phyloP scores from a whole-genome alignment of 2,113 vertebrate species.

The Tautogolabrus adspersus region DNA sequence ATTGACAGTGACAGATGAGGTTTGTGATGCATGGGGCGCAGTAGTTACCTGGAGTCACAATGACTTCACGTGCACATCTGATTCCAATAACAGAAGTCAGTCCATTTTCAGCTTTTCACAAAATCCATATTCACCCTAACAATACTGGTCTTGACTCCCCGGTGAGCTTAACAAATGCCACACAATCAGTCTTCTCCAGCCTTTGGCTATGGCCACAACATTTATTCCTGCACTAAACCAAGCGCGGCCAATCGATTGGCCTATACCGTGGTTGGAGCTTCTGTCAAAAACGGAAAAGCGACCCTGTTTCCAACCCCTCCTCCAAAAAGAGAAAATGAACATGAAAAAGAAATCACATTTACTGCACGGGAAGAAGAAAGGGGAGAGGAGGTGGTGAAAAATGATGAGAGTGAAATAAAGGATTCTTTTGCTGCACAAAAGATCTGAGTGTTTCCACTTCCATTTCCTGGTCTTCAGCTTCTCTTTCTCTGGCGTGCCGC shows the following conservation, averaged over 20 bases:
- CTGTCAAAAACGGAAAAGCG: conserved; percentile 67
- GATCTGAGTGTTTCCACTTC: conserved; percentile 79
- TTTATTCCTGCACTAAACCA: conserved; percentile 73
- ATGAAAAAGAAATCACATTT: conserved; percentile 79
- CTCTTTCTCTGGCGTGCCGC: conserved; percentile 57
- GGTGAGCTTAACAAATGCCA: conserved; percentile 78
- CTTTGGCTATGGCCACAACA: conserved; percentile 73
- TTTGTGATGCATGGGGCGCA: background rate
- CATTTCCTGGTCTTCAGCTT: conserved; percentile 75
- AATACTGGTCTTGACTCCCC: conserved; percentile 71
- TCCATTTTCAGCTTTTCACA: conserved; percentile 65
- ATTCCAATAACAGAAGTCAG: conserved; percentile 49
- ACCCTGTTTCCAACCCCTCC: conserved; percentile 35
- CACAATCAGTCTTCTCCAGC: conserved; percentile 74
- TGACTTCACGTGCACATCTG: conserved; percentile 38
- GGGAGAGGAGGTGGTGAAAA: conserved; percentile 56
- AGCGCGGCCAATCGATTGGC: conserved; percentile 80
- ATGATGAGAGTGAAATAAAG: conserved; percentile 71
- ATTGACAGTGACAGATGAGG: conserved; percentile 22
- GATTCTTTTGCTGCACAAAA: conserved; percentile 73
- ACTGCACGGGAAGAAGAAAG: conserved; percentile 62
- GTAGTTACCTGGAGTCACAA: conserved; percentile 41
- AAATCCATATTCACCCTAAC: conserved; percentile 78
- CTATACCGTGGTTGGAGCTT: conserved; percentile 58
- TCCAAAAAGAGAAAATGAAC: conserved; percentile 29